Evolutionary conservation across 2,113 vertebrate species (phyloP).

Genomic region (Limnothrissa miodon): DNA sequence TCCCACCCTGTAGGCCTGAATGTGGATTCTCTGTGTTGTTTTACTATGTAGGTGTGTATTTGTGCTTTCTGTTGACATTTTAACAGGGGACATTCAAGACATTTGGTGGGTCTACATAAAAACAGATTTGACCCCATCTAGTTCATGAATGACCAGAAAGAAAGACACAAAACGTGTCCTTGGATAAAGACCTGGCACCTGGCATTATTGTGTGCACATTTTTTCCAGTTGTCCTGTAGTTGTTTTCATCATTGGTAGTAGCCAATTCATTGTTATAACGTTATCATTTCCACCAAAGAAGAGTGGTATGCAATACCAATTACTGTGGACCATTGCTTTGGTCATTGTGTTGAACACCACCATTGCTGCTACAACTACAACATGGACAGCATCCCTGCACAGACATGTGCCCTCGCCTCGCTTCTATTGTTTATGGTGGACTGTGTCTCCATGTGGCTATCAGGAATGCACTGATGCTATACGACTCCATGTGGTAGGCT

Average conservation of each 20-base stretch:
- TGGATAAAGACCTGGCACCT: not conserved
- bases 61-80: not conserved
- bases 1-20: not conserved
- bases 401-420: not conserved
- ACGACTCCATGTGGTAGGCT: not conserved
- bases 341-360: not conserved
- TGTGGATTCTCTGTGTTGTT: not conserved
- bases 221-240: not conserved
- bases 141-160: not conserved
- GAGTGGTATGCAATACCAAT: constrained; percentile 1
- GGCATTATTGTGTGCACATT: not conserved
- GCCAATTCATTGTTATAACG: not conserved
- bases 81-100: not conserved
- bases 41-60: not conserved
- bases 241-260: not conserved
- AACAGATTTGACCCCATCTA: not conserved
- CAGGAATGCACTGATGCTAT: not conserved
- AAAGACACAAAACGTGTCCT: not conserved
- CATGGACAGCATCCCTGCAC: not conserved
- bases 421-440: not conserved
- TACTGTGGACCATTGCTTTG: constrained; percentile 3
- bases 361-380: not conserved
- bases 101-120: not conserved
- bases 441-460: not conserved
- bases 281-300: constrained; percentile 8